Evolutionary conservation across 2,888 invertebrate genomes (phyloP).

Genomic region (Idaea straminata): DNA sequence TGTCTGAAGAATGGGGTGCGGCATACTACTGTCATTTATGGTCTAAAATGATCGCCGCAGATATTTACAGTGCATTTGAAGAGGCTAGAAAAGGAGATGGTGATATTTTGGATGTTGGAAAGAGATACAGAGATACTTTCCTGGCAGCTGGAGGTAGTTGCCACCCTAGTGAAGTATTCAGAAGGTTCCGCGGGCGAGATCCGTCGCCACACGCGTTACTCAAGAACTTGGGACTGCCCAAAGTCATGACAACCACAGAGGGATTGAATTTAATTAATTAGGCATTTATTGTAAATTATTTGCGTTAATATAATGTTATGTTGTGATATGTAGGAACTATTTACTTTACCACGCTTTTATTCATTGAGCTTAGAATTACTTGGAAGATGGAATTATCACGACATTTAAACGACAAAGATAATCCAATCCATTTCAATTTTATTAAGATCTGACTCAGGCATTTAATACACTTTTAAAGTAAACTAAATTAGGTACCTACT

Average conservation of each 20-base stretch:
- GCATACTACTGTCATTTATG: conserved; percentile 92
- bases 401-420: conserved; percentile 5
- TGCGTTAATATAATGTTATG: conserved; percentile 47
- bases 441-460: neutral
- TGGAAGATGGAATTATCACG: neutral
- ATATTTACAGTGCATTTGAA: conserved; percentile 91
- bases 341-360: conserved; percentile 4
- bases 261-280: conserved; percentile 54
- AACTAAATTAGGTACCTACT: neutral
- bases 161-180: conserved; percentile 91
- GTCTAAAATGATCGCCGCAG: conserved; percentile 94
- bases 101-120: conserved; percentile 80
- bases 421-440: conserved; percentile 3
- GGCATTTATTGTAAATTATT: conserved; percentile 43
- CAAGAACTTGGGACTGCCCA: conserved; percentile 80
- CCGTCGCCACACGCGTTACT: conserved; percentile 91
- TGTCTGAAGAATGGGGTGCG: conserved; percentile 91
- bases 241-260: conserved; percentile 38
- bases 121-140: conserved; percentile 90
- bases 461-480: neutral
- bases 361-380: too few species aligned
- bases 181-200: conserved; percentile 94
- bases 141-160: conserved; percentile 90
- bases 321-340: conserved; percentile 23
- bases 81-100: conserved; percentile 81